phyloP scores from a whole-genome alignment of 2,113 vertebrate species.

The Triplophysa dalaica region DNA sequence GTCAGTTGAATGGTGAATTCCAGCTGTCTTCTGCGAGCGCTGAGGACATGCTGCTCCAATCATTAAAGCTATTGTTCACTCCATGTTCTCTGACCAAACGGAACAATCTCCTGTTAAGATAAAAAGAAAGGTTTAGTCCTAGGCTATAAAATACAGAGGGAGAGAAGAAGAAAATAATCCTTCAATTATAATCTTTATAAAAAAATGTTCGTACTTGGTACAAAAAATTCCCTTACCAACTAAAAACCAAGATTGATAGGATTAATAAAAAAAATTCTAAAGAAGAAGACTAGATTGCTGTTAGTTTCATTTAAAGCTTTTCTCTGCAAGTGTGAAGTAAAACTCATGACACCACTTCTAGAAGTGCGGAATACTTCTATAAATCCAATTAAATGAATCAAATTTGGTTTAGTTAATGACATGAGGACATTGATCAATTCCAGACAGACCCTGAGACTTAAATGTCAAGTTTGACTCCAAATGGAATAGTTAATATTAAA shows the following conservation, averaged over 20 bases:
- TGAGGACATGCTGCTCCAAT: constrained; percentile 7
- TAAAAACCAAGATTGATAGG: background rate
- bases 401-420: background rate
- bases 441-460: background rate
- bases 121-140: constrained; percentile 9
- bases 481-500: constrained; percentile 23
- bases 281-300: background rate
- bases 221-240: background rate
- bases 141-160: background rate
- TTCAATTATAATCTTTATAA: constrained; percentile 13
- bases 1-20: constrained; percentile 1
- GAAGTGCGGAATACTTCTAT: no score
- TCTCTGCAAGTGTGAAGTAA: background rate
- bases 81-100: constrained; percentile 18
- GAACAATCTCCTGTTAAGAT: constrained; percentile 13
- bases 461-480: constrained; percentile 22
- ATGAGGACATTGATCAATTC: background rate
- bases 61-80: constrained; percentile 34
- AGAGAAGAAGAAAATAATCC: background rate
- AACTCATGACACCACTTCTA: no score
- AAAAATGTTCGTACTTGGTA: background rate
- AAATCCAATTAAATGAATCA: background rate
- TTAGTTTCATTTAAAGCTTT: background rate
- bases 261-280: background rate
- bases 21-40: constrained; percentile 1